A percentile compares a stretch with the other conserved stretches of the same genome.
Evolutionary conservation across 2,797 vertebrate genomes (phyloP).

Genomic region (Diceros bicornis): DNA sequence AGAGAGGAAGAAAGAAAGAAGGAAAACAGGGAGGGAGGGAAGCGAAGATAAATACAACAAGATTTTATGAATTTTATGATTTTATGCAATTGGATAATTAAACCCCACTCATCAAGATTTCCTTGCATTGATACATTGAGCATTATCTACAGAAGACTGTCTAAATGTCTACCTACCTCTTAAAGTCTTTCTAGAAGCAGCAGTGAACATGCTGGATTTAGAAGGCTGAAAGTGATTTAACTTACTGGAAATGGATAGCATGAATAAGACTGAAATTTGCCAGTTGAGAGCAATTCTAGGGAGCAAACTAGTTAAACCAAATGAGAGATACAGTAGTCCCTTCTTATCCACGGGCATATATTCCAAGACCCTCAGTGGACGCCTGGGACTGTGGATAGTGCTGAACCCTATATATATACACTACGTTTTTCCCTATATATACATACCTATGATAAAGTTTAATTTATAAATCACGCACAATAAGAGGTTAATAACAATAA

Average conservation of each 20-base stretch:
- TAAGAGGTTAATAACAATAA: no score
- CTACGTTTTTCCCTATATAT: no score
- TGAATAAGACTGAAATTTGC: slow-evolving; percentile 17
- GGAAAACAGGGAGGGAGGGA: background rate
- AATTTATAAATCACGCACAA: no score
- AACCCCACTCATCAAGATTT: background rate
- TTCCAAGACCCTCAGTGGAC: no score
- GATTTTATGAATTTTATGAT: background rate
- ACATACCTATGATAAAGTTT: no score
- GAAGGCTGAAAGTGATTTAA: background rate
- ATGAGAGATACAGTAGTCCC: background rate
- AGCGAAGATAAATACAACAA: background rate
- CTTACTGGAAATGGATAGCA: background rate
- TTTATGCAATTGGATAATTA: background rate
- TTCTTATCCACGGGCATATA: no score
- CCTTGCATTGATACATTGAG: background rate
- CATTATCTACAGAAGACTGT: background rate
- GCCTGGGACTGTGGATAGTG: no score
- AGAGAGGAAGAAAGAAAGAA: no score
- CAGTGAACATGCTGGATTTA: background rate
- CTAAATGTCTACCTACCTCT: background rate
- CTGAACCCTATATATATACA: no score
- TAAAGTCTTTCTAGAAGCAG: slow-evolving; percentile 23
- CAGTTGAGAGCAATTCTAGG: background rate
- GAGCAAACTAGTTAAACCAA: background rate